Base-by-base conservation (phyloP, 2,888 invertebrate genomes). In the Carabus problematicus region DNA sequence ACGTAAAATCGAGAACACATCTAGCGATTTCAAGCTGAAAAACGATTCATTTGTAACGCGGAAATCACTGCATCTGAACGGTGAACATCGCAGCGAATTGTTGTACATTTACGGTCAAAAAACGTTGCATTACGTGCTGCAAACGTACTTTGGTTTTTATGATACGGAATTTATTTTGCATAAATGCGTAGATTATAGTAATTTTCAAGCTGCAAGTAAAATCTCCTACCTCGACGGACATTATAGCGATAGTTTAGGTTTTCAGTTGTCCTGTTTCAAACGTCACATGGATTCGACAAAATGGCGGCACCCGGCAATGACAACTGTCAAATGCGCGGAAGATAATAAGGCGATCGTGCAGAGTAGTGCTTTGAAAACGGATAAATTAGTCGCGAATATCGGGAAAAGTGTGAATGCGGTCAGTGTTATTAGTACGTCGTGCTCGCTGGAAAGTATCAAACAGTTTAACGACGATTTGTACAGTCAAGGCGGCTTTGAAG, bases 401-500 rank as follows among this genome's bases (percentile, higher is more conserved):
- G 9, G 16, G 12, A 67, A 67, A 59, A 43, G 7, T 8, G 8
- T 19, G 11, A 68, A 49, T 68, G 12, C 11, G 11, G 68, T 69
- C 43, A 62, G 62, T 55, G 47, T 62, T 3, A 69, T 69, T 8
- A 69, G 69, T 16, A 55, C 55, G 1, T 45, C 45, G 70, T 82
- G 81, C 1, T 81, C 81, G 7, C 75, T 82, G 70, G 82, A 82
- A 70, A 82, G 82, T 71, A 80, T 82, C 40, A 74, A 80, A 71
- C 81, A 82, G 70, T 82, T 82, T 79, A 80, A 78, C 1, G 82
- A 82, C 55, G 82, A 82, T 71, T 71, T 79, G 39, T 81, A 81
- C 71, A 79, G 80, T 73, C 82, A 82, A 73, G 82, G 82, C 11
- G 82, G 82, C 12, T 76, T 77, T 62, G 82, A 82, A 72, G 80